Percentiles rank a stretch among this genome's conserved stretches.
Evolutionary conservation across 2,888 invertebrate species (phyloP).

Genomic region (Mylabris sibirica): DNA sequence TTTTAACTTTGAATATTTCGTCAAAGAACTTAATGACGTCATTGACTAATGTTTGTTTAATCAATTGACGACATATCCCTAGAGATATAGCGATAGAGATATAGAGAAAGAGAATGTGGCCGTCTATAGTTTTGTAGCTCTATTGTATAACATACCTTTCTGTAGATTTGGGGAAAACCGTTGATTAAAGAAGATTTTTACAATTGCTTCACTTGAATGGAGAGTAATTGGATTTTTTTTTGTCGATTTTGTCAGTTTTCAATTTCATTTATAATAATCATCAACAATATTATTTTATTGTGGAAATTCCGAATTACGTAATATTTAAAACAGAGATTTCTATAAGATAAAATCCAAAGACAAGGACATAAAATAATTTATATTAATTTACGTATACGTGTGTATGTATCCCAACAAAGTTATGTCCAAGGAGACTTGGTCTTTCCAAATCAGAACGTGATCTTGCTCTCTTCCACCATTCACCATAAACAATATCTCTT

Average conservation of each 20-base stretch:
- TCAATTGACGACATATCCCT: not conserved
- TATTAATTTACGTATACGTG: constrained; percentile 16
- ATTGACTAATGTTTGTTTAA: constrained; percentile 3
- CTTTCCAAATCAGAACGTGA: constrained; percentile 27
- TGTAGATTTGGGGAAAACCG: not conserved
- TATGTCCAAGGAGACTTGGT: constrained; percentile 27
- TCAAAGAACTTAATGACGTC: constrained; percentile 1
- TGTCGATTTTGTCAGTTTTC: not conserved
- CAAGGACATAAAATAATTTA: constrained; percentile 13
- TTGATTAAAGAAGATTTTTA: not conserved
- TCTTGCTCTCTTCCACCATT: constrained; percentile 17
- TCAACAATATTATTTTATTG: not conserved
- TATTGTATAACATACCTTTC: not conserved
- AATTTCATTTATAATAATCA: not conserved
- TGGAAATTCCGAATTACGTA: constrained; percentile 14
- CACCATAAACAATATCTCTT: not conserved
- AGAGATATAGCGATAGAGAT: too few species aligned
- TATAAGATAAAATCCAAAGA: constrained; percentile 7
- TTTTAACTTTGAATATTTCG: not conserved
- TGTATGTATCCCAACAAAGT: not conserved
- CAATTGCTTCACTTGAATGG: not conserved
- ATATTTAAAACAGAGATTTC: constrained; percentile 7
- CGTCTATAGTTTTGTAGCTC: not conserved
- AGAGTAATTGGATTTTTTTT: not conserved
- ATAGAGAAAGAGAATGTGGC: not conserved